A percentile compares a stretch with the other conserved stretches of the same genome.
Evolutionary conservation across 2,888 invertebrate genomes (phyloP).

Genomic region (Tineola bisselliella): DNA sequence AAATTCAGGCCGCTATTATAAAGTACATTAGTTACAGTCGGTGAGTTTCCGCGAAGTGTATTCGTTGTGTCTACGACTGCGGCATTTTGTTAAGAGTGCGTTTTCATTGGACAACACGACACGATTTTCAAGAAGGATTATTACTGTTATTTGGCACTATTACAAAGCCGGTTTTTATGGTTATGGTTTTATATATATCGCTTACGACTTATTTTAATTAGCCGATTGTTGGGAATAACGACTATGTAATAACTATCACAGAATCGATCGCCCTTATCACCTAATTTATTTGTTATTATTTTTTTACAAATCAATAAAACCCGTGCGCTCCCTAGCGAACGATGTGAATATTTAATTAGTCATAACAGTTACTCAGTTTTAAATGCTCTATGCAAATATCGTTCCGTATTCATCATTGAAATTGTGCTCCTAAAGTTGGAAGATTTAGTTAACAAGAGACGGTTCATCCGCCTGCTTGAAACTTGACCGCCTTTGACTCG

Average conservation of each 20-base stretch:
- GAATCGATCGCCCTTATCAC: too few relatives aligned
- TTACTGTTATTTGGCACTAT: too few relatives aligned
- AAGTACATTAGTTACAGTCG: not conserved
- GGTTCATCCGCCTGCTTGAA: not conserved
- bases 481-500: constrained; percentile 5
- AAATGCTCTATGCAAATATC: not conserved
- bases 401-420: not conserved
- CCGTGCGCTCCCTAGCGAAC: too few relatives aligned
- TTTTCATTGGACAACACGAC: not conserved
- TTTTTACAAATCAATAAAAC: too few relatives aligned
- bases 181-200: too few relatives aligned
- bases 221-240: too few relatives aligned
- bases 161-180: too few relatives aligned
- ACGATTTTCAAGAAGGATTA: too few relatives aligned
- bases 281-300: too few relatives aligned
- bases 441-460: not conserved
- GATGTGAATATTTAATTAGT: too few relatives aligned
- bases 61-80: not conserved
- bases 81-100: not conserved
- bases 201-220: too few relatives aligned
- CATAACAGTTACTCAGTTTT: not conserved
- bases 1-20: not conserved
- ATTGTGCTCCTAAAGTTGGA: not conserved
- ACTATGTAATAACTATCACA: too few relatives aligned
- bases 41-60: not conserved